Evolutionary conservation across 2,888 invertebrate species (phyloP), one percentile per base, ranked within the genome.

Genomic region (Monoplex corrugatus): DNA sequence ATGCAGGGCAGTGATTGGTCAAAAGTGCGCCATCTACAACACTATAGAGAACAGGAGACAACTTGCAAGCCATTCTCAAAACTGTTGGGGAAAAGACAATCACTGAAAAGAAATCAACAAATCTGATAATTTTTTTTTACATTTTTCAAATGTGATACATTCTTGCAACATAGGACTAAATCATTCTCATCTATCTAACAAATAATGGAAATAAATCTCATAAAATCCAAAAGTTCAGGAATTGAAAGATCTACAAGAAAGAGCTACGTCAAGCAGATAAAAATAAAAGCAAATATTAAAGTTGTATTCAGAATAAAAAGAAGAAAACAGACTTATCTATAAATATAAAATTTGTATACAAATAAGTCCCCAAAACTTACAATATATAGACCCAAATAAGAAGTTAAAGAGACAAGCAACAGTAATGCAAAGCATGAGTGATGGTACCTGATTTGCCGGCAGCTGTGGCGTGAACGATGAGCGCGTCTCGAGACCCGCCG

Each of bases 391-490:
- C 8, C 50, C 8, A n/a, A n/a, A n/a, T n/a, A n/a, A n/a, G n/a
- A n/a, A n/a, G 10, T 23, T 13, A 38, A 75, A 75, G 28, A 28
- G 40, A 43, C 5, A 80, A 43, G 78, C 8, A 43, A n/a, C 16
- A n/a, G 19, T n/a, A 85, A 43, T 13, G 3, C 8, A 23, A 57
- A 16, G 10, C 40, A 85, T 23, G 28, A 57, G 1, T 10, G 3
- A 16, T 35, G 28, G 90, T 91, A 95, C 95, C 97, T 94, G 97
- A 98, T 97, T 98, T 98, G 95, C 98, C 98, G 91, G 98, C 98
- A 96, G 98, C 98, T 89, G 99, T 99, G 84, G 99, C 99, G 95
- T 99, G 98, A 78, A 99, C 98, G 91, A 99, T 98, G 88, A 99
- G 97, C 0, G 99, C 99, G 96, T 99, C 99, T 1, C 98, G 97